phyloP scores from a whole-genome alignment of 2,113 vertebrate species.

The Lophochroa leadbeateri region DNA sequence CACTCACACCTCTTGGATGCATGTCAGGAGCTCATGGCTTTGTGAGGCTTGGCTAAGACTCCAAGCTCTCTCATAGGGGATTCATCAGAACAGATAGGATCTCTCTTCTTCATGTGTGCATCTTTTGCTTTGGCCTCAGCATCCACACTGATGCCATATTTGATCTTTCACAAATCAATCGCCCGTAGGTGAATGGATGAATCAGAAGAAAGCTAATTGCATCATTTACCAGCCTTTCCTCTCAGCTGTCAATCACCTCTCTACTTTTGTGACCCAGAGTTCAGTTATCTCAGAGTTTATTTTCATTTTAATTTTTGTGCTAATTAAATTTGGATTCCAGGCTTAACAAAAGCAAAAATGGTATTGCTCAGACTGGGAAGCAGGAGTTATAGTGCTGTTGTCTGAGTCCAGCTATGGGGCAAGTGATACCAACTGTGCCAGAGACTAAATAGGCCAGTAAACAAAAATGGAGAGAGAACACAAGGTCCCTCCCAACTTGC shows the following conservation, averaged over 20 bases:
- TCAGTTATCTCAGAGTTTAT: constrained; percentile 23
- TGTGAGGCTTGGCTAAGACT: constrained; percentile 26
- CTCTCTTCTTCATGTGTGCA: background rate
- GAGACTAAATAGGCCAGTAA: background rate
- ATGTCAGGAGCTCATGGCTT: constrained; percentile 24
- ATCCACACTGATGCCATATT: constrained; percentile 2
- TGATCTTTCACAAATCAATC: constrained; percentile 21
- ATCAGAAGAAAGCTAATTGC: background rate
- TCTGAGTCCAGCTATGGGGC: background rate
- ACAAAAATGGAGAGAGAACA: background rate
- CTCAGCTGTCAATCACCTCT: background rate
- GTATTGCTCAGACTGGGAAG: background rate
- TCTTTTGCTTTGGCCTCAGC: constrained; percentile 38
- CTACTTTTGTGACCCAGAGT: constrained; percentile 2
- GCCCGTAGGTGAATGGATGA: background rate
- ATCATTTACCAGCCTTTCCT: background rate
- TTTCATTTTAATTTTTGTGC: constrained; percentile 22
- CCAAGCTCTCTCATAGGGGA: constrained; percentile 11
- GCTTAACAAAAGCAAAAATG: constrained; percentile 20
- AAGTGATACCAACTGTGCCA: background rate
- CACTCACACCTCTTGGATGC: background rate
- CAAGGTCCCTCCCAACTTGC: background rate
- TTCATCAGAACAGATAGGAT: constrained; percentile 27
- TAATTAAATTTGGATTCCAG: constrained; percentile 50
- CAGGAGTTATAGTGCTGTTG: background rate